Percentiles rank a stretch among this genome's conserved stretches.
These are phyloP conservation scores for Pionites leucogaster DNA, from an alignment of 2,113 vertebrate species.

Conservation along the genomic window DNA sequence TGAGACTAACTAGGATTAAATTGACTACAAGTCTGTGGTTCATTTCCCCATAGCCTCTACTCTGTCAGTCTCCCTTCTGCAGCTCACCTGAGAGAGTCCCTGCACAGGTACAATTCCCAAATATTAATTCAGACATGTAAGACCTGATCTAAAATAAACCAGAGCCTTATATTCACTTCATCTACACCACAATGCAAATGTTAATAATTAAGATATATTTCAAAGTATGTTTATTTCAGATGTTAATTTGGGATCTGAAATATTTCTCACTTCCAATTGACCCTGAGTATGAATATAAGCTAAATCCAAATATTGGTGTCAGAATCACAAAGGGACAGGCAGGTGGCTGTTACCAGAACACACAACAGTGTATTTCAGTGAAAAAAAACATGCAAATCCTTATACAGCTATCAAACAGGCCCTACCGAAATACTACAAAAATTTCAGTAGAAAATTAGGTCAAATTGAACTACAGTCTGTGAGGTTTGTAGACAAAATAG, in stretches of 20 bases:
- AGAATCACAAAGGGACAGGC: neutral
- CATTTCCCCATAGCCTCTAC: constrained; percentile 62
- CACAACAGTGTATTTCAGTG: neutral
- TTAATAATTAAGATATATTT: neutral
- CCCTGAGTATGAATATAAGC: neutral
- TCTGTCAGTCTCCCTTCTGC: constrained; percentile 54
- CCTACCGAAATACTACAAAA: neutral
- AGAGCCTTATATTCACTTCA: neutral
- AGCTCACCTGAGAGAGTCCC: constrained; percentile 62
- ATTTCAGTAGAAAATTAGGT: neutral
- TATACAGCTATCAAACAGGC: neutral
- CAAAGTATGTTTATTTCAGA: neutral
- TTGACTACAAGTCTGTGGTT: constrained; percentile 65
- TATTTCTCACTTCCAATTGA: neutral
- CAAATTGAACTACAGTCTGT: neutral
- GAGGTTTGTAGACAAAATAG: neutral
- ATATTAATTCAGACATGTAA: neutral
- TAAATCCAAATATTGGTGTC: neutral
- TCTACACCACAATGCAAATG: neutral
- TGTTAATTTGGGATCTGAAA: neutral
- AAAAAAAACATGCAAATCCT: neutral
- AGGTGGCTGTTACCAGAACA: neutral
- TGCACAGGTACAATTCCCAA: constrained; percentile 5
- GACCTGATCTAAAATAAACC: constrained; percentile 1
- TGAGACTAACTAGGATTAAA: constrained; percentile 61